Percentiles rank a stretch among this genome's conserved stretches.
Evolutionary conservation across 1,140 invertebrate genomes (phyloP).

Genomic region (Scaptodrosophila lebanonensis): DNA sequence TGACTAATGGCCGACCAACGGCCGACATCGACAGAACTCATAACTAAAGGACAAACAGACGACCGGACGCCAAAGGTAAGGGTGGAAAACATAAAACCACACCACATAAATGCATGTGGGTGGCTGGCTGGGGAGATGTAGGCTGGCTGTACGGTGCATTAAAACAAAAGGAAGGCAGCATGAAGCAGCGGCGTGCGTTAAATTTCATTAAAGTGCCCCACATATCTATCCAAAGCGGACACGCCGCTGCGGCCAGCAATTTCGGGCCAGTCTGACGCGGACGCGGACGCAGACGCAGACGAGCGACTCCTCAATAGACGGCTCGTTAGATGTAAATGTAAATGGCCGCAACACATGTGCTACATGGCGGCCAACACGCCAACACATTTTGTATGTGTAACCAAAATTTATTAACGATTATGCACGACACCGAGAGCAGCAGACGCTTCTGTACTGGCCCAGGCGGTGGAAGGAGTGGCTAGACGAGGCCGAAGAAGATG

Average conservation of each 20-base stretch:
- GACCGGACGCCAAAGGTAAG: constrained; percentile 51
- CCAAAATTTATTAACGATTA: constrained; percentile 72
- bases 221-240: neutral
- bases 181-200: too few relatives aligned
- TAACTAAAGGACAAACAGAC: constrained; percentile 43
- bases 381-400: constrained; percentile 4
- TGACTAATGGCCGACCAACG: constrained; percentile 47
- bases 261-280: too few relatives aligned
- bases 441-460: constrained; percentile 20
- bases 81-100: constrained; percentile 48
- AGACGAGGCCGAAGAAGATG: neutral
- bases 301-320: too few relatives aligned
- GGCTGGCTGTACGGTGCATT: constrained; percentile 50
- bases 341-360: constrained; percentile 62
- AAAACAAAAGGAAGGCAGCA: constrained; percentile 56
- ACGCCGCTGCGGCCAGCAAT: too few relatives aligned
- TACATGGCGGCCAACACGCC: constrained; percentile 40
- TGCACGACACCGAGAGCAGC: constrained; percentile 53
- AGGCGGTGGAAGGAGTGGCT: too few relatives aligned
- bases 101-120: neutral
- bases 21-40: constrained; percentile 10
- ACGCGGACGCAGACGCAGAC: too few relatives aligned
- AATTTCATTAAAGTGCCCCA: constrained; percentile 55
- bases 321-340: too few relatives aligned
- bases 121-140: neutral